phyloP scores from a whole-genome alignment of 2,888 invertebrate species.

The Rotaria macrura region DNA sequence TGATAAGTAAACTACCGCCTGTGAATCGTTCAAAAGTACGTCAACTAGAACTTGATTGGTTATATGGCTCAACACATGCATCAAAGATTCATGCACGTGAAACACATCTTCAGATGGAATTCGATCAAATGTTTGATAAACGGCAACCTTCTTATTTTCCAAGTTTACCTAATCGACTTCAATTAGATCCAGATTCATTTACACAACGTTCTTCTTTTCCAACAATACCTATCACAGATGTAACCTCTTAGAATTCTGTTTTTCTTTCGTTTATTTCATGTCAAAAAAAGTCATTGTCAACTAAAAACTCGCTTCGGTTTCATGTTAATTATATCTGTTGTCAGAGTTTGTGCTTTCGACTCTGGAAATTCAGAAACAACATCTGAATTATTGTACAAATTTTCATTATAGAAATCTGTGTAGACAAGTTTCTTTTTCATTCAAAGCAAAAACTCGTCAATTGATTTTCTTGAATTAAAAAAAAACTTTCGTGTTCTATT shows the following conservation, averaged over 20 bases:
- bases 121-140: background rate
- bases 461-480: too few relatives aligned
- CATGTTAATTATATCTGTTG: too few relatives aligned
- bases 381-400: too few relatives aligned
- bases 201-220: background rate
- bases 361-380: too few relatives aligned
- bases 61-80: background rate
- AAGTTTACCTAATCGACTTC: constrained; percentile 10
- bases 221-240: background rate
- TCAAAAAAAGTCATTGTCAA: background rate
- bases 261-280: too few relatives aligned
- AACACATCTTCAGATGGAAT: constrained; percentile 12
- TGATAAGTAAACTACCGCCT: background rate
- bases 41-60: constrained; percentile 6
- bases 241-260: background rate
- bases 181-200: background rate
- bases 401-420: too few relatives aligned
- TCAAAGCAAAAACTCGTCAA: too few relatives aligned
- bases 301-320: too few relatives aligned
- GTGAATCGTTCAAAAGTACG: constrained; percentile 10
- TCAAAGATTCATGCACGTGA: background rate
- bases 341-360: too few relatives aligned
- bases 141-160: constrained; percentile 1
- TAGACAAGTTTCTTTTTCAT: too few relatives aligned
- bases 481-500: too few relatives aligned